Base-by-base conservation (phyloP, 2,113 vertebrate genomes). In the Drymodes brunneopygia region DNA sequence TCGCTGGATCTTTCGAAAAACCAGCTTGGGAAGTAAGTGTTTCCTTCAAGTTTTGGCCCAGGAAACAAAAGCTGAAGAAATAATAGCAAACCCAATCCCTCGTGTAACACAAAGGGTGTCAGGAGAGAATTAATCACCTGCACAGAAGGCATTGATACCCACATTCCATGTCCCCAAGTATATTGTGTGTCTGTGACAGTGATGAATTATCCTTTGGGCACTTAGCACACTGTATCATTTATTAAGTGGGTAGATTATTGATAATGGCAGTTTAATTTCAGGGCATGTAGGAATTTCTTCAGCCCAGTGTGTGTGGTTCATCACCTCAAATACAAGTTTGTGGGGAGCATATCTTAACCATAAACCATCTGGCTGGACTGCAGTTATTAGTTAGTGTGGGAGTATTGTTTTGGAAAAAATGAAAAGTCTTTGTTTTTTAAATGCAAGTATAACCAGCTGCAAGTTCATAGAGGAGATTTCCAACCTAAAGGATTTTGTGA, bases 1-100 rank as follows among this genome's bases (percentile, higher is more conserved):
- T 98, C 98, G 10, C 97, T 99, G n/a, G 99, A 99, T 95, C 98
- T 99, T 81, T 99, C 99, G 64, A 98, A 97, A 96, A 99, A 99
- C 97, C 98, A 99, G 45, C 98, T 99, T 61, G 99, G 99, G 81
- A 99, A 98, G 99, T 99, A 98, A 96, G 99, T 98, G 91, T 72
- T 86, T 74, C 86, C 67, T 93, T 90, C 65, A 64, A 11, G 75
- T 84, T 94, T 93, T 67, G 40, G 60, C 78, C 33, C 31, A 82
- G 70, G 44, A 96, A 86, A 88, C 73, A 87, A 94, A 92, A 92
- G 62, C 70, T 85, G 57, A 51, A 91, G 91, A 82, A 94, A 90
- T 83, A 90, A 78, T 54, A 92, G 85, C 87, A 92, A 88, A 84
- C 56, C 61, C 1, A 0, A 48, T 86, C 79, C 72, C 65, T 90